These are phyloP conservation scores for Brachyalestes nurse DNA, from an alignment of 2,797 vertebrate species.

Conservation along the genomic window DNA sequence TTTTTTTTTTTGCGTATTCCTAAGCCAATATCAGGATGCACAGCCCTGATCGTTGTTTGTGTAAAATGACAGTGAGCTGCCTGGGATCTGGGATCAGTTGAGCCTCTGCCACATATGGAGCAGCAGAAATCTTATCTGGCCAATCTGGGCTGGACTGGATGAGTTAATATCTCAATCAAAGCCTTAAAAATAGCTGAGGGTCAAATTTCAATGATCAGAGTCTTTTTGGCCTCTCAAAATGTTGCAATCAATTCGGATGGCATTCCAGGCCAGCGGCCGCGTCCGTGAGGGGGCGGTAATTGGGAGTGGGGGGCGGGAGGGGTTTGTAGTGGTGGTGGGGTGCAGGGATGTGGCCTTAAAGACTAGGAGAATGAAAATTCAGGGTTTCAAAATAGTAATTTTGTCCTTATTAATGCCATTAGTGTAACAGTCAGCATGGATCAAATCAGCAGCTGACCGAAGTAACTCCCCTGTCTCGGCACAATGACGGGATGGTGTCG, in stretches of 20 bases:
- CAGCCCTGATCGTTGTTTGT: neutral
- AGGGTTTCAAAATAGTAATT: constrained; percentile 82
- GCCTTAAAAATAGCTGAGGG: constrained; percentile 77
- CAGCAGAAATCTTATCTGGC: constrained; percentile 63
- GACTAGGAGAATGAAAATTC: constrained; percentile 72
- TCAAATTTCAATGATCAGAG: constrained; percentile 73
- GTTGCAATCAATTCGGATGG: constrained; percentile 69
- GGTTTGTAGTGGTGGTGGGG: constrained; percentile 39
- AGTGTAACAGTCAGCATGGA: constrained; percentile 85
- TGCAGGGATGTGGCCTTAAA: constrained; percentile 61
- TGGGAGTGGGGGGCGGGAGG: neutral
- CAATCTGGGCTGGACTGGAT: constrained; percentile 65
- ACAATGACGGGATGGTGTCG: constrained; percentile 79
- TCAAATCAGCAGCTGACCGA: constrained; percentile 81
- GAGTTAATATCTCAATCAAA: constrained; percentile 78
- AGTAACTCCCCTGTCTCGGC: constrained; percentile 78
- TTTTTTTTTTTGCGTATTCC: constrained; percentile 1
- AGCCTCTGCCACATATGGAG: constrained; percentile 46
- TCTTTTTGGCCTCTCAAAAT: constrained; percentile 75
- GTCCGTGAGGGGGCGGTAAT: neutral
- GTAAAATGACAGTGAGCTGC: neutral
- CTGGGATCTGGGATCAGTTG: constrained; percentile 20
- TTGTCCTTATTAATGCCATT: constrained; percentile 87
- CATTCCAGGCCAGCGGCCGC: constrained; percentile 58
- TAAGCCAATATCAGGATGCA: constrained; percentile 6